Evolutionary conservation across 1,140 invertebrate species (phyloP), one percentile per base, ranked within the genome.

Genomic region (Lepidostoma basale): DNA sequence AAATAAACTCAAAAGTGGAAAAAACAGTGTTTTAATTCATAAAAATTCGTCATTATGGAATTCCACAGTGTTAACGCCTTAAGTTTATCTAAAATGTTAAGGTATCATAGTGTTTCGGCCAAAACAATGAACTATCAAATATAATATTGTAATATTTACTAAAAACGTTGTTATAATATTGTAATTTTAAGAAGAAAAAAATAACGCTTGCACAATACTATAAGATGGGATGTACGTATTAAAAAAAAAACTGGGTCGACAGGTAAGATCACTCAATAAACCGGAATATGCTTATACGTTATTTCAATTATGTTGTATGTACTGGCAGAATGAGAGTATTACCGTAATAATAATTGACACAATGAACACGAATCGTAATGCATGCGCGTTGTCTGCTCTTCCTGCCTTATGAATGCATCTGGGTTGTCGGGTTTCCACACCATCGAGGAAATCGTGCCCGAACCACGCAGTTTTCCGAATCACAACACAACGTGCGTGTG

Each of bases 401-500:
- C 25, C 26, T 26, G 26, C 49, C 3, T 33, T 36, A 36, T 56
- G 30, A 33, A 56, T 56, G 52, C 28, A 56, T 56, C 52, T 56
- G 28, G 52, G 52, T 56, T 56, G 52, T 0, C 16, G 36, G 16
- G 28, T 56, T 56, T 56, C 30, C 52, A 36, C 52, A 56, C n/a
- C 36, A 18, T 20, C 3, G 52, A 56, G 52, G 52, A 56, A 56
- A 56, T 56, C n/a, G 6, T n/a, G 25, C 22, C 18, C 23, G 8
- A 20, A n/a, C 5, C 8, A 39, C 52, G 30, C 28, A 56, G 16
- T 56, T 54, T 56, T 36, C 28, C 52, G n/a, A n/a, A n/a, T n/a
- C n/a, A n/a, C n/a, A n/a, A n/a, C n/a, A n/a, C 18, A 22, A 47
- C 10, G 18, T 47, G 44, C 44, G 44, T 47, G 44, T n/a, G n/a